Evolutionary conservation across 2,888 invertebrate genomes (phyloP).

Genomic region (Drosophila phalerata): DNA sequence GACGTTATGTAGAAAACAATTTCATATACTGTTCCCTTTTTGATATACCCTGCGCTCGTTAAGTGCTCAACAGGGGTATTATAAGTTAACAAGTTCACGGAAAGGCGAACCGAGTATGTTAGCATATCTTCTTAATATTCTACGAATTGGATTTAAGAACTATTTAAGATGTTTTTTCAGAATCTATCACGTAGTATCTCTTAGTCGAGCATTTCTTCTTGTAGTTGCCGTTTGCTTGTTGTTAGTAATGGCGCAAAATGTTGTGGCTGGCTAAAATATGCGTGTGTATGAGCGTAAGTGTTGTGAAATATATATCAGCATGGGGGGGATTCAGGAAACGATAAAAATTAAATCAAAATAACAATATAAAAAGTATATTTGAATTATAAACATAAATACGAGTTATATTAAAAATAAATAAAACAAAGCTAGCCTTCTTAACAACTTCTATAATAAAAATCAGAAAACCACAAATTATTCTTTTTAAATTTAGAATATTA

Average conservation of each 20-base stretch:
- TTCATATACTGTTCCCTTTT: constrained; percentile 63
- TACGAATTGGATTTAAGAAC: neutral
- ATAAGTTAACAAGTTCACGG: neutral
- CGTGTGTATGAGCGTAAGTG: constrained; percentile 43
- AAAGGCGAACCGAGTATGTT: neutral
- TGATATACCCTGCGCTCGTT: constrained; percentile 9
- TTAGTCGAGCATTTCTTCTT: neutral
- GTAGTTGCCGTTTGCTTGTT: constrained; percentile 32
- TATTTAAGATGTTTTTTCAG: neutral
- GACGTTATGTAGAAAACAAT: constrained; percentile 76
- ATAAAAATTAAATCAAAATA: neutral
- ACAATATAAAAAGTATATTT: neutral
- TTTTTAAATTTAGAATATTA: too few relatives aligned
- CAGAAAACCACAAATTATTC: too few relatives aligned
- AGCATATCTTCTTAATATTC: neutral
- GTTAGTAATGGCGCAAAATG: constrained; percentile 58
- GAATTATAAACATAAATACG: neutral
- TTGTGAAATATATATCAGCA: constrained; percentile 28
- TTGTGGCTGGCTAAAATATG: constrained; percentile 71
- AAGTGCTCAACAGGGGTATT: neutral
- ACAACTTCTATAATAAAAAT: too few relatives aligned
- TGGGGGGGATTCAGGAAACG: constrained; percentile 32
- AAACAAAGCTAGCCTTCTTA: too few relatives aligned
- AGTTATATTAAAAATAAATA: too few relatives aligned
- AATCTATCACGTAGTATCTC: neutral